Evolutionary conservation across 2,888 invertebrate genomes (phyloP), one percentile per base, ranked within the genome.

Genomic region (Phyllotreta cruciferae): DNA sequence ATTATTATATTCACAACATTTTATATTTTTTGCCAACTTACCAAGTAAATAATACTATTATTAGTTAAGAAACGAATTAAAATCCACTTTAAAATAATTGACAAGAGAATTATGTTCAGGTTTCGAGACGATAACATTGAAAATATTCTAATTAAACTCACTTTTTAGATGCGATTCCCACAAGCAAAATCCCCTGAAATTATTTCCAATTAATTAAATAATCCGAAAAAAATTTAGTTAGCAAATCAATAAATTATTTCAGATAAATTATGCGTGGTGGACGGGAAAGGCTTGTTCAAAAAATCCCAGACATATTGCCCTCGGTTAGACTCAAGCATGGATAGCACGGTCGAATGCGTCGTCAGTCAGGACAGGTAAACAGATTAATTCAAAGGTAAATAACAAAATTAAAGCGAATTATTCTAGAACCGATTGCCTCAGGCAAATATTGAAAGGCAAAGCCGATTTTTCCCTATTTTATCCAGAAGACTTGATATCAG

Each of bases 381-480:
- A 54, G 42, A 9, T 24, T 41, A 55, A 39, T 13, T 55, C 7
- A n/a, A n/a, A 10, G 24, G 8, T 3, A 11, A 8, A 8, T 45
- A 45, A 45, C 7, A 45, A 13, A 14, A 14, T 45, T 13, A 14
- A 45, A 10, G 24, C 10, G 42, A 9, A 6, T 7, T 41, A 6
- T 54, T 54, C 11, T 79, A 92, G 94, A 66, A 82, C 93, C 69
- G 90, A 92, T 75, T 96, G 96, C 74, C 85, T 96, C 64, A 85
- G 91, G 4, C 86, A 88, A 70, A 89, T 96, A 71, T 85, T 88
- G 60, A 88, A 88, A 73, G 90, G 90, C 0, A 86, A 88, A 0
- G 95, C 91, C 0, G 95, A 96, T 80, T 90, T 96, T 74, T 90
- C 93, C 0, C 89, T 92, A 8, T 87, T 94, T 74, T 90, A 90